These are phyloP conservation scores for Triops longicaudatus DNA, from an alignment of 1,140 invertebrate species.

Conservation along the genomic window DNA sequence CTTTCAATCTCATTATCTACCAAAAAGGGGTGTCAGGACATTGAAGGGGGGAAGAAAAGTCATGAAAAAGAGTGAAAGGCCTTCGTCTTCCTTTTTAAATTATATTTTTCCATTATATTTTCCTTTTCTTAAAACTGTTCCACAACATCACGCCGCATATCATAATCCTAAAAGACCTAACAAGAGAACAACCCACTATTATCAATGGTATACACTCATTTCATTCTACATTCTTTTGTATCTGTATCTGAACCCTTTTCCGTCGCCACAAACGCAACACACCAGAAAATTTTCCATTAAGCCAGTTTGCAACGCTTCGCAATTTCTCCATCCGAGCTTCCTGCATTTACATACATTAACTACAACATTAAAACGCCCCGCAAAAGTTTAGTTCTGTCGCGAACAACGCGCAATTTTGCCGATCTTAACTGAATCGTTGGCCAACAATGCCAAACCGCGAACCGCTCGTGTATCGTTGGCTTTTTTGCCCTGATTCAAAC, in stretches of 20 bases:
- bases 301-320: no score
- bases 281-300: no score
- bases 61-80: not conserved
- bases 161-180: not conserved
- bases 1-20: not conserved
- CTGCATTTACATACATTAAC: no score
- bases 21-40: slow-evolving; percentile 3
- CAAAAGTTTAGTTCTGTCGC: no score
- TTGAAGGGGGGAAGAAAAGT: not conserved
- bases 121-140: slow-evolving; percentile 1
- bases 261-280: no score
- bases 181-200: not conserved
- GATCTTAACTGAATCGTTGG: no score
- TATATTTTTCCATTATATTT: slow-evolving; percentile 1
- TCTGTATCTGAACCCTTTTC: not conserved
- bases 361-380: no score
- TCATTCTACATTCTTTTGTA: not conserved
- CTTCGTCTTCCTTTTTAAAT: not conserved
- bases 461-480: no score
- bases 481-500: no score
- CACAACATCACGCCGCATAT: slow-evolving; percentile 6
- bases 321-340: no score
- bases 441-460: no score
- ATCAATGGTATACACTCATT: not conserved
- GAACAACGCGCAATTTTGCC: no score